Evolutionary conservation across 2,113 vertebrate genomes (phyloP), one percentile per base, ranked within the genome.

Genomic region (Dipodomys ordii): DNA sequence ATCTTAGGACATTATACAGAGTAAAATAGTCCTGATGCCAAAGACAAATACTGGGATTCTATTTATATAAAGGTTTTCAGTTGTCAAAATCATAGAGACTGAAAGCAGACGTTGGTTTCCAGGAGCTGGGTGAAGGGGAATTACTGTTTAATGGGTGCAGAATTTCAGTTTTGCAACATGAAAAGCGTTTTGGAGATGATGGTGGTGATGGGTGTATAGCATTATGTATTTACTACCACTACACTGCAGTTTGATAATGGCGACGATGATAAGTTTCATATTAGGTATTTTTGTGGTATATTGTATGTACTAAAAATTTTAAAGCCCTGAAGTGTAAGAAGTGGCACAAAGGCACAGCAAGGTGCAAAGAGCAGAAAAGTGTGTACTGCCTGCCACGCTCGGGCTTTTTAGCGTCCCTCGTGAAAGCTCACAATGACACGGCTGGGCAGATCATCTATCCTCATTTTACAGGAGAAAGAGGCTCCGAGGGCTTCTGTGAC

Each of bases 401-500:
- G 5, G n/a, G 73, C 39, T 79, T 93, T 93, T 82, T n/a, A 62
- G 71, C 62, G 18, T 39, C 67, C 71, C 79, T 30, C 1, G 4
- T 8, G 67, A 68, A 28, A 0, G 12, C n/a, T 81, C 77, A 81
- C 87, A 67, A 22, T 80, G 95, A 60, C 44, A 0, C 83, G 71
- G 79, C 57, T 53, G 84, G 81, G 30, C 9, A 32, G 87, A 44
- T 82, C 77, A 6, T 88, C 91, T 77, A 78, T 35, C 68, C 53
- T 94, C 76, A 23, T 80, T 88, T 80, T 30, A 18, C 3, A 78
- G 28, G 49, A 57, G 12, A 64, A 39, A 8, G 44, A 53, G 53
- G 60, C 44, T 73, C 91, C 64, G 44, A 81, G 88, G 87, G 92
- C 82, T 85, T 65, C 44, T 65, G 62, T 71, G 88, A 67, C 82